Evolutionary conservation across 1,140 invertebrate genomes (phyloP).

Genomic region (Conus betulinus): DNA sequence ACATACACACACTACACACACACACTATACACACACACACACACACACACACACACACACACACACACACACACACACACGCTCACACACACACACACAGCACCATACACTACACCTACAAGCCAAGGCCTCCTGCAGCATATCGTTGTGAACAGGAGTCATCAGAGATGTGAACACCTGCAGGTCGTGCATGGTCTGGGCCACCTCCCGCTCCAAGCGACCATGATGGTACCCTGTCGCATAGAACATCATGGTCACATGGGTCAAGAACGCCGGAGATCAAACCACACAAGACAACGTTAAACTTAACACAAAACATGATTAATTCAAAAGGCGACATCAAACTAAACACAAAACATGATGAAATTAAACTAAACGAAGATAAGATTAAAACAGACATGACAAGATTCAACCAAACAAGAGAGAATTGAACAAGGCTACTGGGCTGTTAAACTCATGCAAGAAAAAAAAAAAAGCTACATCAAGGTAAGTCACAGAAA

Average conservation of each 20-base stretch:
- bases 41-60: not conserved
- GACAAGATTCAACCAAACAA: too few relatives aligned
- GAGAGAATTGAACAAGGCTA: too few relatives aligned
- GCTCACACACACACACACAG: not conserved
- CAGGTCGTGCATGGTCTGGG: constrained; percentile 8
- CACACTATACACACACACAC: not conserved
- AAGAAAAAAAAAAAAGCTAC: too few relatives aligned
- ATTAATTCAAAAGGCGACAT: not conserved
- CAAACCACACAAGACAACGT: not conserved
- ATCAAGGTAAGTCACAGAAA: too few relatives aligned
- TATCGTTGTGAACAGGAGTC: constrained; percentile 85
- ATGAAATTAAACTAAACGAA: too few relatives aligned
- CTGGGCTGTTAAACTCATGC: too few relatives aligned
- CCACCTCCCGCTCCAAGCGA: not conserved
- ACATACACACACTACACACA: too few relatives aligned
- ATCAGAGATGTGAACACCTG: constrained; percentile 77
- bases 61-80: not conserved
- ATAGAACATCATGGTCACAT: too few relatives aligned
- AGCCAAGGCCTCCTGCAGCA: constrained; percentile 84
- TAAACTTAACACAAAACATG: too few relatives aligned
- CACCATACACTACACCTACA: constrained; percentile 28
- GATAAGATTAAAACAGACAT: too few relatives aligned
- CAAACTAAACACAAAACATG: too few relatives aligned
- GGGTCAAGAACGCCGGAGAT: too few relatives aligned
- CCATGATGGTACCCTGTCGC: not conserved